A percentile compares a stretch with the other conserved stretches of the same genome.
Evolutionary conservation across 2,113 vertebrate genomes (phyloP).

Genomic region (Paracanthobrama guichenoti): DNA sequence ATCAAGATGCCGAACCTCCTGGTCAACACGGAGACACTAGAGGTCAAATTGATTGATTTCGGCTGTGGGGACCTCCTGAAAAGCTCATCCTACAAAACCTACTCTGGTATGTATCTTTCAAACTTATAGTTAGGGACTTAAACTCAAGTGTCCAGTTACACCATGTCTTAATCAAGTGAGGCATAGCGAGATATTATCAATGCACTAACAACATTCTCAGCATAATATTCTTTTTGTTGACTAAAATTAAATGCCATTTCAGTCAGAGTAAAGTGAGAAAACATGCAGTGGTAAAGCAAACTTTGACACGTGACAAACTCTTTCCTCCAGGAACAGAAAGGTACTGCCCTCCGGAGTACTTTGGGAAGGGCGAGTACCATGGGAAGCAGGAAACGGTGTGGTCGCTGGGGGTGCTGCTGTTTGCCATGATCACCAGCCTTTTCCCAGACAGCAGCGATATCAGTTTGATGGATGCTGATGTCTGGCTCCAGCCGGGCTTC

Average conservation of each 20-base stretch:
- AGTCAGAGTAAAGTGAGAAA: too few species aligned
- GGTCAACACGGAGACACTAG: not conserved
- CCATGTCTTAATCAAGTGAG: too few species aligned
- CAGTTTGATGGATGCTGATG: not conserved
- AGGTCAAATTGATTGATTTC: not conserved
- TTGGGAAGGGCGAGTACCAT: not conserved
- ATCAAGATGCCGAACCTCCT: conserved; percentile 8
- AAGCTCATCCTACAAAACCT: not conserved
- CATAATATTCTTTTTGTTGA: not conserved
- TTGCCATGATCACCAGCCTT: not conserved
- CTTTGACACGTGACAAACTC: not conserved
- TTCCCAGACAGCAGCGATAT: not conserved
- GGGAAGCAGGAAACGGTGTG: not conserved
- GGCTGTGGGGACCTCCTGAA: not conserved
- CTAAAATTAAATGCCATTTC: not conserved
- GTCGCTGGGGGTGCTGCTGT: not conserved
- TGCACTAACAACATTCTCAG: not conserved
- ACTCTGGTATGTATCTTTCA: not conserved
- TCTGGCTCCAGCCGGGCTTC: not conserved
- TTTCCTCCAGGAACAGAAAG: not conserved
- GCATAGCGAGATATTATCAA: not conserved
- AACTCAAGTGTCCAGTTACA: not conserved
- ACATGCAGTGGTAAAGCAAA: too few species aligned
- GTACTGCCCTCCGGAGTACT: not conserved
- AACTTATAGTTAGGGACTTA: not conserved